phyloP scores from a whole-genome alignment of 2,797 vertebrate species.

The Dryobates pubescens region DNA sequence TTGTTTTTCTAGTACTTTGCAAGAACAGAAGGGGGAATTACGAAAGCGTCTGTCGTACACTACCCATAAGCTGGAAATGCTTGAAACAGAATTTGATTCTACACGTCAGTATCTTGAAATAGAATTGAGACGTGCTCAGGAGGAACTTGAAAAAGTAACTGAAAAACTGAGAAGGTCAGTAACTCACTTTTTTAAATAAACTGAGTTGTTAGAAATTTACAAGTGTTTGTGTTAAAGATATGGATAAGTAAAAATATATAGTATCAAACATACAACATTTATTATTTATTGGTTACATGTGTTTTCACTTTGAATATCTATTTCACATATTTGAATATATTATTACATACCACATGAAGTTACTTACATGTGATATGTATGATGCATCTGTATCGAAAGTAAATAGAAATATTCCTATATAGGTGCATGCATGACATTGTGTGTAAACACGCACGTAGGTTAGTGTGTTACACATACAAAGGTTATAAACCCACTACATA shows the following conservation, averaged over 20 bases:
- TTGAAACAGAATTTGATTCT: conserved; percentile 94
- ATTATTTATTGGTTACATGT: neutral
- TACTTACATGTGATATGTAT: neutral
- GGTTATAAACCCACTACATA: neutral
- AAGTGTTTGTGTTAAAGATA: neutral
- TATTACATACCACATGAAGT: neutral
- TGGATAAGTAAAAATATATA: neutral
- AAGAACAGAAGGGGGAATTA: conserved; percentile 97
- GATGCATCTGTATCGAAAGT: neutral
- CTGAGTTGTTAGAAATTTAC: neutral
- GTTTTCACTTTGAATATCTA: neutral
- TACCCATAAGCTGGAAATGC: conserved; percentile 94
- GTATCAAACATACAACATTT: neutral
- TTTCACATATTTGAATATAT: neutral
- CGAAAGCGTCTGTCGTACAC: conserved; percentile 93
- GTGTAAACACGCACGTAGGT: neutral
- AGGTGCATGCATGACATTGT: neutral
- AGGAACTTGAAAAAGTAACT: conserved; percentile 95
- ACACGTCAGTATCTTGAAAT: conserved; percentile 95
- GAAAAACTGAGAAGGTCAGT: conserved; percentile 93
- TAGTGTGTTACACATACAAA: neutral
- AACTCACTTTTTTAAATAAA: conserved; percentile 2
- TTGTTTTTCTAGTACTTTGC: conserved; percentile 87
- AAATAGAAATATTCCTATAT: neutral
- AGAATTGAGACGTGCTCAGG: conserved; percentile 92